Evolutionary conservation across 2,888 invertebrate species (phyloP).

Genomic region (Chaetogeoica ovagalla): DNA sequence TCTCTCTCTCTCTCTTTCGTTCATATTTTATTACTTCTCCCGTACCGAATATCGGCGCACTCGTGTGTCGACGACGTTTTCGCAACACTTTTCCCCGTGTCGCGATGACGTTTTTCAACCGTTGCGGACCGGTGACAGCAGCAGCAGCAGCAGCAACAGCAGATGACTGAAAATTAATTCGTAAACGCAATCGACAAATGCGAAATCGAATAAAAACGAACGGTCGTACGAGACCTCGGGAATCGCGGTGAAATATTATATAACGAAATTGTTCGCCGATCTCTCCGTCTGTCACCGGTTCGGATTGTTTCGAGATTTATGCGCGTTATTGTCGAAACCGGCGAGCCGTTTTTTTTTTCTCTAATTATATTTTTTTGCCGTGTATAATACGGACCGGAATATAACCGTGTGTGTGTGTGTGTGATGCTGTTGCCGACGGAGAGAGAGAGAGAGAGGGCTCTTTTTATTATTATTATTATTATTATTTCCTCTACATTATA

Average conservation of each 20-base stretch:
- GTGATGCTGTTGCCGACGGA: neutral
- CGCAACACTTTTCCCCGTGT: constrained; percentile 34
- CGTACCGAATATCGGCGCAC: neutral
- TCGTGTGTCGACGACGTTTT: constrained; percentile 8
- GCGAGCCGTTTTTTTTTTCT: constrained; percentile 30
- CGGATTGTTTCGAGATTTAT: constrained; percentile 48
- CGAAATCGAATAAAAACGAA: no score
- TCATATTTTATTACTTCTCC: constrained; percentile 49
- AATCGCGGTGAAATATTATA: constrained; percentile 45
- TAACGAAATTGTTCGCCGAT: constrained; percentile 44
- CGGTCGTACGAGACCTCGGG: constrained; percentile 2
- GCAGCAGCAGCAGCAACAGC: no score
- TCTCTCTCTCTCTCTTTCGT: constrained; percentile 10
- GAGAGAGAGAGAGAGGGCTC: neutral
- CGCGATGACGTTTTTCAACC: no score
- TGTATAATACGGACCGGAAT: neutral
- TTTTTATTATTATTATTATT: no score
- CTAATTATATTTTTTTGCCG: constrained; percentile 45
- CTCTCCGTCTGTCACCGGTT: constrained; percentile 51
- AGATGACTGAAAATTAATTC: no score
- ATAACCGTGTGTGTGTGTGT: no score
- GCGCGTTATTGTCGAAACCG: constrained; percentile 49
- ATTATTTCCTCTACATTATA: no score
- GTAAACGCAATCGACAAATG: no score
- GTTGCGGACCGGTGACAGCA: neutral